A percentile compares a stretch with the other conserved stretches of the same genome.
Evolutionary conservation across 2,113 vertebrate genomes (phyloP).

Genomic region (Elachura formosa): DNA sequence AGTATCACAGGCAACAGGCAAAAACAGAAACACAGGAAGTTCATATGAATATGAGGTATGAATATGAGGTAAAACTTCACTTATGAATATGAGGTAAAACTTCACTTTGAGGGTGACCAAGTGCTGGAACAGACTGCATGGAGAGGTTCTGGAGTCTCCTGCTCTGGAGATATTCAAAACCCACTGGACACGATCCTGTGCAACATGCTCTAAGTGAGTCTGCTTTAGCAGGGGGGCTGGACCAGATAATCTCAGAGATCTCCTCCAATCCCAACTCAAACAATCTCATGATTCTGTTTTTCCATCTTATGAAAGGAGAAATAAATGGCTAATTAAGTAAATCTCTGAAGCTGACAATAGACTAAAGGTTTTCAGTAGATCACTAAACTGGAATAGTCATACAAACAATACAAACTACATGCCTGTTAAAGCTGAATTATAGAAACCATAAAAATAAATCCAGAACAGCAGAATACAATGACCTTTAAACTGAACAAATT

Average conservation of each 20-base stretch:
- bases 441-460: neutral
- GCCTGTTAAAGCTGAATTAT: neutral
- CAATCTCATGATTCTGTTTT: neutral
- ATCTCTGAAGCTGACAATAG: neutral
- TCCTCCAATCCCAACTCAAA: neutral
- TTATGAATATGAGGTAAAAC: neutral
- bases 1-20: neutral
- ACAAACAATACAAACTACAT: neutral
- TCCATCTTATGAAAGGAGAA: neutral
- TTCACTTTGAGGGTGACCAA: neutral
- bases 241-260: neutral
- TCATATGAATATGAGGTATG: no score
- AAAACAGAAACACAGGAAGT: neutral
- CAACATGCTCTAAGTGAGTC: neutral
- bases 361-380: neutral
- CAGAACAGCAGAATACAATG: neutral
- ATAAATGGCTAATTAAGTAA: neutral
- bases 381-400: neutral
- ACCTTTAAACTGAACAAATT: neutral
- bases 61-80: neutral
- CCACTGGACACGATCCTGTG: neutral
- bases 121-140: neutral
- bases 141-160: neutral
- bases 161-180: neutral
- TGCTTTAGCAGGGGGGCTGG: neutral